phyloP scores from a whole-genome alignment of 1,140 invertebrate species.

The Meloidogyne exigua region DNA sequence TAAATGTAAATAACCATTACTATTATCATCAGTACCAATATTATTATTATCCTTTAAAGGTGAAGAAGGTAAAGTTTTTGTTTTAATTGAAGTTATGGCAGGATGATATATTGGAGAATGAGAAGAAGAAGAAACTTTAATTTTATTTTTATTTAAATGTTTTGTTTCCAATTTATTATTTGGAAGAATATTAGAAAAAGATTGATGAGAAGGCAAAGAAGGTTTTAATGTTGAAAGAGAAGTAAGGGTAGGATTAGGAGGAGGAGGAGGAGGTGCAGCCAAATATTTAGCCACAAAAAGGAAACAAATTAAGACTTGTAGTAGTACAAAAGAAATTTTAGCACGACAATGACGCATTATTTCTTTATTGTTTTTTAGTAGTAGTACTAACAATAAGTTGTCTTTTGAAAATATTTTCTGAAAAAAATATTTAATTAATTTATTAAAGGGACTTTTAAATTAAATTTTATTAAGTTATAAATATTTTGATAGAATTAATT shows the following conservation, averaged over 20 bases:
- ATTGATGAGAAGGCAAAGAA: too few relatives aligned
- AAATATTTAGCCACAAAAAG: not conserved
- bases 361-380: not conserved
- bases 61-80: not conserved
- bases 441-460: not conserved
- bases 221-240: too few relatives aligned
- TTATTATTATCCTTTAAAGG: not conserved
- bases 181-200: not conserved
- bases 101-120: not conserved
- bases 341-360: constrained; percentile 4
- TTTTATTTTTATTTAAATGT: not conserved
- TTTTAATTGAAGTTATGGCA: not conserved
- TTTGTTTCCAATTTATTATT: not conserved
- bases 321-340: not conserved
- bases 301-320: not conserved
- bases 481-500: too few relatives aligned
- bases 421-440: too few relatives aligned
- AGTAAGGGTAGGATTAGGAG: too few relatives aligned
- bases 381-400: too few relatives aligned
- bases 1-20: not conserved
- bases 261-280: not conserved
- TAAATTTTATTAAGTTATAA: too few relatives aligned
- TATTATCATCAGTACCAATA: not conserved
- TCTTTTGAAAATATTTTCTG: not conserved
- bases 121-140: not conserved